Percentiles rank a stretch among this genome's conserved stretches.
Conservation (phyloP, 1,140 invertebrate species). For the Acromyrmex echinatior region DNA sequence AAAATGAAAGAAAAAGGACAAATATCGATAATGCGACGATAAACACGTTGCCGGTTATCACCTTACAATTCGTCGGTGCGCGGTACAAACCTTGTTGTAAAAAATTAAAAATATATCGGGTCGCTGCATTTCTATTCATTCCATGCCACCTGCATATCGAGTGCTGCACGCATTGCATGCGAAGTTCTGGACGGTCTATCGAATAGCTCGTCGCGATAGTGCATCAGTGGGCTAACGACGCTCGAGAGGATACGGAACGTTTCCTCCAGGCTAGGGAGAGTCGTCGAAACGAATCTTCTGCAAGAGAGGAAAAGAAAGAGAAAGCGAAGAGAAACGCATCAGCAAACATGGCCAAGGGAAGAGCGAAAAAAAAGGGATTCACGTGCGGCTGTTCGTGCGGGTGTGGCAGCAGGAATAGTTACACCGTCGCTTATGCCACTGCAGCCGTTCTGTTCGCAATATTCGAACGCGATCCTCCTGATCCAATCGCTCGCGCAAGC, state of each 20-base stretch:
- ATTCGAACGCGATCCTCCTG: neutral
- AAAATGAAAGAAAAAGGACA: neutral
- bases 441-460: neutral
- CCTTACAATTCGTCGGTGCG: neutral
- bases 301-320: neutral
- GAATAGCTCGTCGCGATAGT: conserved; percentile 43
- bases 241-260: conserved; percentile 48
- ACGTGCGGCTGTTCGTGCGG: conserved; percentile 80
- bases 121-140: neutral
- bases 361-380: conserved; percentile 80
- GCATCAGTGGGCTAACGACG: conserved; percentile 45
- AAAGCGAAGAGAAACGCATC: neutral
- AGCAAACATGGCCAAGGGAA: conserved; percentile 76
- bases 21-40: too few relatives aligned
- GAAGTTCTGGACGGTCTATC: conserved; percentile 8
- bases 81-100: neutral
- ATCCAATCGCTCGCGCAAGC: conserved; percentile 27
- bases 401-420: conserved; percentile 85
- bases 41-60: neutral
- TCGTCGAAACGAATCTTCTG: neutral
- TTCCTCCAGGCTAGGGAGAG: neutral
- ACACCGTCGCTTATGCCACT: neutral
- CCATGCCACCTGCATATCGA: conserved; percentile 37
- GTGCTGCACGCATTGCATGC: conserved; percentile 26
- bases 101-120: neutral